Conservation (phyloP, 92 coral and sea anemone genomes). For the Phenganax stokvisi region DNA sequence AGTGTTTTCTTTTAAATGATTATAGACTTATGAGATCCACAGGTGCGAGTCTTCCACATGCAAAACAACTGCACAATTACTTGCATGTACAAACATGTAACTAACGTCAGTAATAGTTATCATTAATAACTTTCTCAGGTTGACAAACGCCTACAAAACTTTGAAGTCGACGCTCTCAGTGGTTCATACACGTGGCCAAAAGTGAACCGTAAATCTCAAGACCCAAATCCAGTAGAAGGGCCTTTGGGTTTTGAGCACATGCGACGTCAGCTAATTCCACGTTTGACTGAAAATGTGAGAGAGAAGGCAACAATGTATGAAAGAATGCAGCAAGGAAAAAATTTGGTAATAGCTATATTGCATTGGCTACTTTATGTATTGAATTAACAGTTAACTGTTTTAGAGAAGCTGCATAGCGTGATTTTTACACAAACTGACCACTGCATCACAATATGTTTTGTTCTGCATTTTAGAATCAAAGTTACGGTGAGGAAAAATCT, state of each 20-base stretch:
- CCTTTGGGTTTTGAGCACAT: constrained; percentile 31
- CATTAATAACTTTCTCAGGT: constrained; percentile 5
- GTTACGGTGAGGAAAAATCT: neutral
- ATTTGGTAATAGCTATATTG: neutral
- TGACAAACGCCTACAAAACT: constrained; percentile 20
- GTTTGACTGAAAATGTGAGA: constrained; percentile 19
- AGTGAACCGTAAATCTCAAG: neutral
- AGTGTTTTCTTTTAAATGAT: too few species aligned
- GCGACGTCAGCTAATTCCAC: constrained; percentile 26
- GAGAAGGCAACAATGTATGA: constrained; percentile 26
- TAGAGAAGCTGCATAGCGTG: neutral
- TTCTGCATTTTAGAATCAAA: constrained; percentile 9
- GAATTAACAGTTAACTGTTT: neutral
- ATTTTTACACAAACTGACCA: neutral
- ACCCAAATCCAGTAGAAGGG: neutral
- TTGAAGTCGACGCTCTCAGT: constrained; percentile 16
- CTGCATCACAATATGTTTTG: neutral
- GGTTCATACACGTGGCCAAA: constrained; percentile 30
- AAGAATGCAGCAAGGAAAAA: neutral
- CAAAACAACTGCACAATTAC: neutral
- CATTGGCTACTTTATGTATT: neutral
- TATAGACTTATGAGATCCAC: too few species aligned
- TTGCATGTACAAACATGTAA: neutral
- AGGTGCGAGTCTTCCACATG: too few species aligned
- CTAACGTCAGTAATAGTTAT: neutral